Base-by-base conservation (phyloP, 2,797 vertebrate species). In the Lindbergichthys nudifrons region DNA sequence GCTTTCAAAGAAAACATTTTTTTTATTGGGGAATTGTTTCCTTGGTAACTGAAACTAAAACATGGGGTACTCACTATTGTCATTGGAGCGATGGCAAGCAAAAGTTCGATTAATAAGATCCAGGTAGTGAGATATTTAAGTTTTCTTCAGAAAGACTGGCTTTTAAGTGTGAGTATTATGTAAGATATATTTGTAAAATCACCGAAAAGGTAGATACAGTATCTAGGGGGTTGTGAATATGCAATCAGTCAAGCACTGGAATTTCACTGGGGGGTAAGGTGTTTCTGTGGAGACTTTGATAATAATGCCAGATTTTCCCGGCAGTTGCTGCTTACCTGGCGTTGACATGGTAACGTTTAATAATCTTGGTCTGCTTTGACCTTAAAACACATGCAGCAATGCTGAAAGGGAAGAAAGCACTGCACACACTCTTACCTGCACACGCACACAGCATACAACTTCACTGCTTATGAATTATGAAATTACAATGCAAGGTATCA, bases 321-420 rank as follows among this genome's bases (percentile, higher is more conserved):
- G 8, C 47, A 21, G 47, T 52, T 70, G 23, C 16, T 77, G 57
- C 84, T 88, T 79, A 67, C 52, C 4, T 70, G 56, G 66, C 58
- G 72, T 47, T 85, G 72, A 83, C 80, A 80, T 75, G 8, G 9
- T 39, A 15, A 54, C 39, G 47, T 66, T 36, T 68, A 78, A 80
- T 53, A 52, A 83, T 79, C 51, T 52, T 21, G 5, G n/a, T 62
- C 19, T 42, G 42, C 50, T 11, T 54, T 26, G 12, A 26, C 47
- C 12, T 3, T 2, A 64, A 71, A 66, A 80, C 5, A 43, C 36
- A 47, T 43, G 42, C 19, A 32, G 7, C 18, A 4, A 0, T 10
- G 14, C 42, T 43, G 10, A 50, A 54, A 48, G 12, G 52, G 36
- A 73, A 61, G 26, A 48, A 46, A 13, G 43, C 1, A 12, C 7